phyloP scores from a whole-genome alignment of 2,797 vertebrate genomes.

The Enteromius treurensis region DNA sequence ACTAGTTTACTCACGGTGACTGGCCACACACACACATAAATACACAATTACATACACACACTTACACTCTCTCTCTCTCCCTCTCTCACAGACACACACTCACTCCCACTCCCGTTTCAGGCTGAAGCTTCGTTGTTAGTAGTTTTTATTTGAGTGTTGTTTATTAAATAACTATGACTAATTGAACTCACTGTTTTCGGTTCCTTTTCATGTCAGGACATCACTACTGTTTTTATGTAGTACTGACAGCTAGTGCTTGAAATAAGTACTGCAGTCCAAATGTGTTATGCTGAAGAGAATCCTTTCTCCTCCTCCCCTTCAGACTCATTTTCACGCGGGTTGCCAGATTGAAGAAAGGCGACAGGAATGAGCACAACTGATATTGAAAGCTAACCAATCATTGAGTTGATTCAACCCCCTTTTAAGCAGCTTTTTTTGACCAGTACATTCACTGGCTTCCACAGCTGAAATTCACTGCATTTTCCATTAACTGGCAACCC shows the following conservation, averaged over 20 bases:
- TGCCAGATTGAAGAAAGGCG: background rate
- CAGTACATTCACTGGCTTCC: background rate
- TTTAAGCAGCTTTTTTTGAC: too few relatives aligned
- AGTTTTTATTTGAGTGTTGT: background rate
- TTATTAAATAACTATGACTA: background rate
- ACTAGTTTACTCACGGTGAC: too few relatives aligned
- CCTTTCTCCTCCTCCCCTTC: background rate
- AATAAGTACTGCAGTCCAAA: background rate
- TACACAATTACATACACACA: too few relatives aligned
- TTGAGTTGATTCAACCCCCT: background rate
- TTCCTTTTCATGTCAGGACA: background rate
- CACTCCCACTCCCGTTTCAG: too few relatives aligned
- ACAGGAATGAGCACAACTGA: background rate
- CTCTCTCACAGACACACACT: too few relatives aligned
- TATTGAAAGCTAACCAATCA: background rate
- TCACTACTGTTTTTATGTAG: background rate
- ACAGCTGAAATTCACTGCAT: background rate
- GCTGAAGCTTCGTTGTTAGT: background rate
- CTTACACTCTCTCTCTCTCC: too few relatives aligned
- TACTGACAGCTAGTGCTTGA: background rate
- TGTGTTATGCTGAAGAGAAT: background rate
- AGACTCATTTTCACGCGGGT: background rate
- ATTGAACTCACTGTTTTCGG: background rate
- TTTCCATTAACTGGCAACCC: background rate
- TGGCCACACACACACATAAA: too few relatives aligned